These are phyloP conservation scores for Rhinoraja longicauda DNA, from an alignment of 2,797 vertebrate species.

Conservation along the genomic window DNA sequence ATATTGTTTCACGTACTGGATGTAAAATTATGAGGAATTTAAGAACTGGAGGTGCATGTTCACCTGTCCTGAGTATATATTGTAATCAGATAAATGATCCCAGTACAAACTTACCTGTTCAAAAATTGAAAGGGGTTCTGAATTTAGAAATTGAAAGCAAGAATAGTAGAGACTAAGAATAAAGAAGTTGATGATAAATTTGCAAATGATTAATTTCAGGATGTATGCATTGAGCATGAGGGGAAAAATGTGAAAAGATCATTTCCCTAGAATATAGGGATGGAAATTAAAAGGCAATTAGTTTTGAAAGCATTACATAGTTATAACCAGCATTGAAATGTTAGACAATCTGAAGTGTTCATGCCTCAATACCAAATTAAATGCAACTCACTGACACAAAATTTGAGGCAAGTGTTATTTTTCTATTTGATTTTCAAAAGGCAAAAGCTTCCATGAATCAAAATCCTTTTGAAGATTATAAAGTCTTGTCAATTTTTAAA, in stretches of 20 bases:
- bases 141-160: neutral
- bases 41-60: neutral
- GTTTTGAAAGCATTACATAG: neutral
- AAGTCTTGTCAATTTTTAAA: neutral
- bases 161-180: neutral
- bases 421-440: neutral
- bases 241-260: neutral
- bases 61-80: neutral
- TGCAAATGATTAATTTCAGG: neutral
- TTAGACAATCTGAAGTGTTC: neutral
- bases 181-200: neutral
- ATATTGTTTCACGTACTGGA: neutral
- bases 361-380: neutral
- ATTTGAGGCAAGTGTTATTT: neutral
- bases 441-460: neutral
- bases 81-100: neutral
- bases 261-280: neutral
- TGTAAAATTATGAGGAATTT: neutral
- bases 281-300: neutral
- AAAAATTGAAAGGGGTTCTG: neutral
- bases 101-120: neutral
- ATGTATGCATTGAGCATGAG: neutral
- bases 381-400: neutral
- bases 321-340: no score
- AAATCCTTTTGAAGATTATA: neutral